These are phyloP conservation scores for Desmophyllum pertusum DNA, from an alignment of 92 coral and sea anemone genomes.

Conservation along the genomic window DNA sequence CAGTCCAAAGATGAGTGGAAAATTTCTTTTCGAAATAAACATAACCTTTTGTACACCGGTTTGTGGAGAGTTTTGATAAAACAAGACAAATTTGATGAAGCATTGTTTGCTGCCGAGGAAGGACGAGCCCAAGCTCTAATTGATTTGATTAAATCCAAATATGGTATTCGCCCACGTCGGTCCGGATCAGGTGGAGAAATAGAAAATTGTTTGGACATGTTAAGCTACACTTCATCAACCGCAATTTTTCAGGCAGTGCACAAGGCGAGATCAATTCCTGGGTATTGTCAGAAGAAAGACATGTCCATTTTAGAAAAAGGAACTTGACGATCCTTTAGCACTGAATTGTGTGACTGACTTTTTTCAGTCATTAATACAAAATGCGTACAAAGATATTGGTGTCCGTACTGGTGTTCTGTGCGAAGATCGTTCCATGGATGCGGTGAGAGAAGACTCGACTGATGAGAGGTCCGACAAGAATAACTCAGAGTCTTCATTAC, in stretches of 20 bases:
- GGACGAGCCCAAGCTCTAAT: constrained; percentile 9
- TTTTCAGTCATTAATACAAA: neutral
- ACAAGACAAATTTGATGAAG: neutral
- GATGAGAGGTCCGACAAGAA: neutral
- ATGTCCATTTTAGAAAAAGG: neutral
- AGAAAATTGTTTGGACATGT: neutral
- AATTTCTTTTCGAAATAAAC: neutral
- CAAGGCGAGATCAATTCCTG: neutral
- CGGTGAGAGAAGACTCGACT: neutral
- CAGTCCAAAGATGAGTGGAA: too few relatives aligned
- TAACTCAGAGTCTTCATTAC: neutral
- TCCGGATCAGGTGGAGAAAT: neutral
- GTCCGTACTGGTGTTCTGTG: neutral
- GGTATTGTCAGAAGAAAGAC: neutral
- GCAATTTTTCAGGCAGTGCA: neutral
- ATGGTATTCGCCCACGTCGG: neutral
- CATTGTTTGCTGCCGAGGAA: neutral
- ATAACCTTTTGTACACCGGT: neutral
- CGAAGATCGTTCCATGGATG: neutral
- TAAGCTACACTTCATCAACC: neutral
- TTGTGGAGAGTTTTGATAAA: neutral
- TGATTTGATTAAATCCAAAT: neutral
- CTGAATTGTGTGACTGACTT: neutral
- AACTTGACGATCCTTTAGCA: neutral
- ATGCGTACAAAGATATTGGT: neutral